phyloP scores from a whole-genome alignment of 2,888 invertebrate species.

The Machimus atricapillus region DNA sequence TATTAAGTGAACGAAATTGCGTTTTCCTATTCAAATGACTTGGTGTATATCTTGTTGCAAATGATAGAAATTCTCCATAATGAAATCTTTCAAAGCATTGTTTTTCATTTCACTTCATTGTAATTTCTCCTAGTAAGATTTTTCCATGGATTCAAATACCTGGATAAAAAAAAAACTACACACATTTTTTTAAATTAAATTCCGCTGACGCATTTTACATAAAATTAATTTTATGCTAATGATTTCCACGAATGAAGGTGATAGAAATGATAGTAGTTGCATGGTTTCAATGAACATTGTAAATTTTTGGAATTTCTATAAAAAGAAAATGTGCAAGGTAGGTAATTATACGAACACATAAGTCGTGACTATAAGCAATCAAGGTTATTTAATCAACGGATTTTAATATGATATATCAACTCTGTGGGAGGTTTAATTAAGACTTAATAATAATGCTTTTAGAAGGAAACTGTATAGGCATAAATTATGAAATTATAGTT shows the following conservation, averaged over 20 bases:
- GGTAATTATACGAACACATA: not conserved
- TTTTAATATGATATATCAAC: not conserved
- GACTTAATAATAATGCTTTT: not conserved
- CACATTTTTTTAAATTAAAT: not conserved
- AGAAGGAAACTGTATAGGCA: no score
- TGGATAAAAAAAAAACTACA: not conserved
- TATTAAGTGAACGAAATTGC: not conserved
- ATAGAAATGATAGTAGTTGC: not conserved
- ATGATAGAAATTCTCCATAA: not conserved
- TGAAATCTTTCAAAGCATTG: not conserved
- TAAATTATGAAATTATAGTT: no score
- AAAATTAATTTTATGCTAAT: not conserved
- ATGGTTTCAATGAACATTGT: not conserved
- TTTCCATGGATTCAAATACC: not conserved
- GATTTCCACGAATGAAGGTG: not conserved
- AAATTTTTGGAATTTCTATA: not conserved
- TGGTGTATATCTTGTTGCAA: not conserved
- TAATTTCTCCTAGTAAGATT: not conserved
- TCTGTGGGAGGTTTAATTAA: not conserved
- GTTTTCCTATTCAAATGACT: not conserved
- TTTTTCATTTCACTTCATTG: not conserved
- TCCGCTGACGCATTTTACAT: not conserved
- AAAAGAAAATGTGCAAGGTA: not conserved
- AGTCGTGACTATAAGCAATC: not conserved
- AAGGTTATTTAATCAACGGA: not conserved